phyloP scores from a whole-genome alignment of 2,113 vertebrate genomes.

The Scalopus aquaticus region DNA sequence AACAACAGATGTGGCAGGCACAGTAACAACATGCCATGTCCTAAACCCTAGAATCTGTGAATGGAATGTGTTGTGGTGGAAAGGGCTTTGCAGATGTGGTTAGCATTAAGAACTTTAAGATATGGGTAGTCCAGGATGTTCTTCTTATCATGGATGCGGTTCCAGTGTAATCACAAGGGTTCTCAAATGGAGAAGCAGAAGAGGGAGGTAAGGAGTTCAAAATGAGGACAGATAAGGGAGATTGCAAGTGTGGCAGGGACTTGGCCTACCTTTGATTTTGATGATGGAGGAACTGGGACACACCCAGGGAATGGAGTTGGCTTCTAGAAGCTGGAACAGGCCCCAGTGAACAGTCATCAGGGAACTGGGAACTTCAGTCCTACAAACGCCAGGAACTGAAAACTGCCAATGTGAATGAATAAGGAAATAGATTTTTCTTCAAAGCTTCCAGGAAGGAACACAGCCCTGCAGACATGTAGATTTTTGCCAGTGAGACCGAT shows the following conservation, averaged over 20 bases:
- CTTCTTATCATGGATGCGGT: background rate
- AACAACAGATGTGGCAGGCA: background rate
- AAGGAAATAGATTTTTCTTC: background rate
- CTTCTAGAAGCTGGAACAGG: background rate
- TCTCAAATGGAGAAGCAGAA: background rate
- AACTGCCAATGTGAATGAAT: background rate
- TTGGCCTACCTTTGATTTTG: background rate
- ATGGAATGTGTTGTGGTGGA: fast-evolving
- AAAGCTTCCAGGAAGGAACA: background rate
- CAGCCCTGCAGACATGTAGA: background rate
- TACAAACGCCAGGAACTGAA: background rate
- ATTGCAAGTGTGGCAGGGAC: background rate
- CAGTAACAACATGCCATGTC: background rate
- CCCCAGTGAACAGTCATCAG: too few species aligned
- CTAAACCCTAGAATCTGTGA: too few species aligned
- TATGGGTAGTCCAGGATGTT: background rate
- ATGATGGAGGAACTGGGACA: background rate
- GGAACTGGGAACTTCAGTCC: background rate
- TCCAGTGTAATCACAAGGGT: background rate
- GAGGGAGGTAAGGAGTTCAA: background rate
- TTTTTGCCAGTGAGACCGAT: background rate
- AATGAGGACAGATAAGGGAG: background rate
- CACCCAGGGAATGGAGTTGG: too few species aligned
- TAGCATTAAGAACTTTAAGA: background rate
- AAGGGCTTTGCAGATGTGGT: background rate